Base-by-base conservation (phyloP, 2,113 vertebrate species). In the Entosphenus tridentatus region DNA sequence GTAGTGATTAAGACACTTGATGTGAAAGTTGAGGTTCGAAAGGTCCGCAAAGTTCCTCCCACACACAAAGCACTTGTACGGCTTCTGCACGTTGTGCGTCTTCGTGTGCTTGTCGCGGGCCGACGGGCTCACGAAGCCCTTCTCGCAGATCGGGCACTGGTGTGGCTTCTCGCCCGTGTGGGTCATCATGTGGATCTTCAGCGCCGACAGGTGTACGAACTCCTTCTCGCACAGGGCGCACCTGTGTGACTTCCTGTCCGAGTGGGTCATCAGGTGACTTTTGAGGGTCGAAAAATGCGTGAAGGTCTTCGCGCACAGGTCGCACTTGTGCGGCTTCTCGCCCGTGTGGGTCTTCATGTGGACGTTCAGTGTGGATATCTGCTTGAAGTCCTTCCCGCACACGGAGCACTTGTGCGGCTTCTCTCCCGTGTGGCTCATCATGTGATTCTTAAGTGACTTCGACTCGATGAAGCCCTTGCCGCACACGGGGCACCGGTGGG, bases 91-190 rank as follows among this genome's bases (percentile, higher is more conserved):
- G 75, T 88, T 85, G 72, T 91, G 88, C 73, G 82, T 88, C 68
- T 86, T 87, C 69, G 85, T 88, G 77, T 93, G 88, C 75, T 89
- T 90, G 57, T 89, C 85, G 55, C 89, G 75, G 74, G 86, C 91
- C 56, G 87, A 87, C 1, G 87, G 86, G 2, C 89, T 86, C 8
- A 87, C 81, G 74, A 65, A 65, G 62, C n/a, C 62, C 21, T 65
- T 65, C 21, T 21, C 62, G 21, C 62, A 65, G 62, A 65, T 21
- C n/a, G 62, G n/a, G 21, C 62, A 65, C 62, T 65, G n/a, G 62
- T 65, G 21, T 10, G 62, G 62, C 62, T 21, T n/a, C 21, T 65
- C 62, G 10, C 62, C 62, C n/a, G 62, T 65, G 21, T 65, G 62
- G 21, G 21, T 65, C 62, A n/a, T 65, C 62, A 65, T 65, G 10